Evolutionary conservation across 2,888 invertebrate species (phyloP), one percentile per base, ranked within the genome.

Genomic region (Monopis laevigella): DNA sequence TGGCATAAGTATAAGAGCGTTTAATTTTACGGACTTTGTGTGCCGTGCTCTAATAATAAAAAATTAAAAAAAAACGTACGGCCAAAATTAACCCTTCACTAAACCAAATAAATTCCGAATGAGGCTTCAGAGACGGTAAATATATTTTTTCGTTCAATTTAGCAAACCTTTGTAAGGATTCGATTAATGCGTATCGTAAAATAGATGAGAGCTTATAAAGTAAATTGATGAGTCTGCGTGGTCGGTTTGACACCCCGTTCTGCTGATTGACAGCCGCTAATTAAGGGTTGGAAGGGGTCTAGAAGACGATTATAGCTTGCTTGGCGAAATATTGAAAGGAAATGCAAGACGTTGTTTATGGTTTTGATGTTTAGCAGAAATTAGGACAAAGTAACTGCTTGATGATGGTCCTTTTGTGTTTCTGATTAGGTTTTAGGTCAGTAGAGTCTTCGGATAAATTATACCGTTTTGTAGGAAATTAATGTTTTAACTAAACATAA

Each of bases 181-280:
- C 29, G 29, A 40, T 40, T 40, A 40, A 40, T 29, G 17, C 39
- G 40, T 29, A 17, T 18, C 40, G 14, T 3, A 26, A 21, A 36
- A 36, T 36, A 36, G 36, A 36, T 36, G 36, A 36, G 40, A 27
- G 28, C 29, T 40, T 28, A 18, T 40, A 41, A 44, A 44, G 32
- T 19, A 36, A 41, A 44, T 42, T 39, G 41, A 44, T 39, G 44
- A 41, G 24, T 29, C 30, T 36, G 32, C 44, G 27, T 41, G 38
- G 39, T 39, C 41, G 41, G 21, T 21, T 41, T 44, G 44, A 44
- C 44, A 44, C 41, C 29, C 8, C 39, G 28, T 13, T 19, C 28
- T 26, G 17, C 13, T 40, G 43, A 43, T 43, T 12, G 43, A 43
- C 39, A 28, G 35, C 21, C 21, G 14, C 36, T 43, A 43, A 43